Evolutionary conservation across 92 coral and sea anemone genomes (phyloP).

Genomic region (Zoanthus sansibaricus): DNA sequence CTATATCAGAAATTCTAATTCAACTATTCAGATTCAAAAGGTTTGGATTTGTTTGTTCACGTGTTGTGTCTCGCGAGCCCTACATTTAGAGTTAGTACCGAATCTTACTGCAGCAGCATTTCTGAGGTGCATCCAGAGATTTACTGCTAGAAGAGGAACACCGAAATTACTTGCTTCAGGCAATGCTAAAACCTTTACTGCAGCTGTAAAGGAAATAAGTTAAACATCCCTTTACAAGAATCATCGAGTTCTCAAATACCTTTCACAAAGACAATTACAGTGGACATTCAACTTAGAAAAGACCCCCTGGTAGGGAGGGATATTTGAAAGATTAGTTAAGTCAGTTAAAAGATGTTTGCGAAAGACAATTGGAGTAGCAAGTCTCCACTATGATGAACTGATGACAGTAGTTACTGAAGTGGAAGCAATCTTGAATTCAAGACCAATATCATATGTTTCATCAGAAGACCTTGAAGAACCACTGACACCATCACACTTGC

Average conservation of each 20-base stretch:
- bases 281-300: conserved; percentile 22
- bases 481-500: conserved; percentile 70
- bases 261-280: background rate
- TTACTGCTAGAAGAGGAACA: background rate
- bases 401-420: background rate
- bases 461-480: conserved; percentile 65
- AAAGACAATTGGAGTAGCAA: no score
- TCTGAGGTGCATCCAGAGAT: conserved; percentile 46
- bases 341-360: background rate
- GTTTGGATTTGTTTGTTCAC: conserved; percentile 38
- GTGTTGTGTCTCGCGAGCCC: conserved; percentile 44
- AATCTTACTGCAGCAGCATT: conserved; percentile 38
- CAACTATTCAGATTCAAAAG: conserved; percentile 30
- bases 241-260: background rate
- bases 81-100: conserved; percentile 50
- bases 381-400: conserved; percentile 4
- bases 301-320: conserved; percentile 21
- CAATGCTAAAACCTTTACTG: background rate
- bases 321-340: conserved; percentile 18
- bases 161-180: background rate
- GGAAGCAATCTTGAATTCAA: background rate
- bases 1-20: conserved; percentile 34
- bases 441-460: conserved; percentile 63
- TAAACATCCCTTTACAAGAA: background rate
- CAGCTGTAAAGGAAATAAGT: background rate